A percentile compares a stretch with the other conserved stretches of the same genome.
phyloP scores from a whole-genome alignment of 1,140 invertebrate species.

The Drosophila neocordata region DNA sequence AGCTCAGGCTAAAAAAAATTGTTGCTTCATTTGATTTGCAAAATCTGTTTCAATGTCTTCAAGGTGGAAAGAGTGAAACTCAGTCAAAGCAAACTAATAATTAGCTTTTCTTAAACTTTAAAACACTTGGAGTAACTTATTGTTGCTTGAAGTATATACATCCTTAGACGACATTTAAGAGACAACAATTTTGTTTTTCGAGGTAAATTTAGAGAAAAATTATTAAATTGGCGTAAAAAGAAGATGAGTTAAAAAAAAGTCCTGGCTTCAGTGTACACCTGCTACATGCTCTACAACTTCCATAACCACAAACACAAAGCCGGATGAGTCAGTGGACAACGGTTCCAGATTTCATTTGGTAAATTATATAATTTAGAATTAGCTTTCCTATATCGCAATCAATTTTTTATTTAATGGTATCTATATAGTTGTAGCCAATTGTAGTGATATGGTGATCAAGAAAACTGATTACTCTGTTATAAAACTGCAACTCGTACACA shows the following conservation, averaged over 20 bases:
- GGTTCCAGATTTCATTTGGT: not conserved
- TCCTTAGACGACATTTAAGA: too few relatives aligned
- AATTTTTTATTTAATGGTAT: not conserved
- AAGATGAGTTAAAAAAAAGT: too few relatives aligned
- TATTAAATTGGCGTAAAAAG: not conserved
- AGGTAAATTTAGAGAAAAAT: conserved; percentile 1
- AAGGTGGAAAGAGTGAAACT: too few relatives aligned
- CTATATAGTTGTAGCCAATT: conserved; percentile 9
- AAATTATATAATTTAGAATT: not conserved
- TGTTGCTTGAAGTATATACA: too few relatives aligned
- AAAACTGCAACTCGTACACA: not conserved
- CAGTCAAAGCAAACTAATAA: too few relatives aligned
- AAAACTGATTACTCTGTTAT: not conserved
- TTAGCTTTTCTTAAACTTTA: too few relatives aligned
- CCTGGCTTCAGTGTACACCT: not conserved
- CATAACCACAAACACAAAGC: not conserved
- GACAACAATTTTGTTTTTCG: too few relatives aligned
- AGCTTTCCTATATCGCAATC: not conserved
- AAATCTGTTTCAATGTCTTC: too few relatives aligned
- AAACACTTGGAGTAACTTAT: too few relatives aligned
- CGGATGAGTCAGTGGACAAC: not conserved
- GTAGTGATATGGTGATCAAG: conserved; percentile 7
- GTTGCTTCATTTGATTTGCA: too few relatives aligned
- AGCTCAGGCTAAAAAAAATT: too few relatives aligned
- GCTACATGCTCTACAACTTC: not conserved